A percentile compares a stretch with the other conserved stretches of the same genome.
Conservation (phyloP, 2,113 vertebrate genomes). For the Stictonetta naevosa region DNA sequence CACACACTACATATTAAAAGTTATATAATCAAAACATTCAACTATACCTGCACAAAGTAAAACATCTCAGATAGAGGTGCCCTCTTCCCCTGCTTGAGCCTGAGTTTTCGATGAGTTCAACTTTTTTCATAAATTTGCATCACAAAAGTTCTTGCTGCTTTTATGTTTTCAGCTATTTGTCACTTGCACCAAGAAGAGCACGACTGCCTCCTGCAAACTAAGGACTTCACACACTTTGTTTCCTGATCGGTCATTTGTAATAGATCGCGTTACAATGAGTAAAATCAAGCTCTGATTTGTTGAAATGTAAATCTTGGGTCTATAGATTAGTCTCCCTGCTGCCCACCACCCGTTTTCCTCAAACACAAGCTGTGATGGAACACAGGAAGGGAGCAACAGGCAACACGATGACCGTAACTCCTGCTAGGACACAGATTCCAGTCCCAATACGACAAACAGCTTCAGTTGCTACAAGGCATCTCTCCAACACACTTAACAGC, state of each 20-base stretch:
- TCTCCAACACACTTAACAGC: not conserved
- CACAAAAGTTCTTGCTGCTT: not conserved
- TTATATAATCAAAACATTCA: not conserved
- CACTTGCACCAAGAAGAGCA: not conserved
- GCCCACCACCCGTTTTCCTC: not conserved
- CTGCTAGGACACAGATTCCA: not conserved
- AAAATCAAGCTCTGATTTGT: not conserved
- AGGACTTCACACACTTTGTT: not conserved
- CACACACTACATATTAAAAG: not conserved
- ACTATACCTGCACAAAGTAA: not conserved
- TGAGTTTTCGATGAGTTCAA: not conserved
- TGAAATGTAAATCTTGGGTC: not conserved
- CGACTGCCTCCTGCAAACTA: not conserved
- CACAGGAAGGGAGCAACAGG: not conserved
- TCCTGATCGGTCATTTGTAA: not conserved
- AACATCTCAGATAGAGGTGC: not conserved
- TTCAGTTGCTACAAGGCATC: not conserved
- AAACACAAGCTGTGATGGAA: fast-evolving
- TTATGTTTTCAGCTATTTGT: not conserved
- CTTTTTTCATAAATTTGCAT: not conserved
- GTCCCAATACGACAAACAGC: not conserved
- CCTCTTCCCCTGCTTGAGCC: not conserved
- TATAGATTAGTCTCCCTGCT: no score
- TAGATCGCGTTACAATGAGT: not conserved
- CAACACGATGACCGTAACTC: fast-evolving